Evolutionary conservation across 1,140 invertebrate genomes (phyloP), one percentile per base, ranked within the genome.

Genomic region (Tetramorium simillimum): DNA sequence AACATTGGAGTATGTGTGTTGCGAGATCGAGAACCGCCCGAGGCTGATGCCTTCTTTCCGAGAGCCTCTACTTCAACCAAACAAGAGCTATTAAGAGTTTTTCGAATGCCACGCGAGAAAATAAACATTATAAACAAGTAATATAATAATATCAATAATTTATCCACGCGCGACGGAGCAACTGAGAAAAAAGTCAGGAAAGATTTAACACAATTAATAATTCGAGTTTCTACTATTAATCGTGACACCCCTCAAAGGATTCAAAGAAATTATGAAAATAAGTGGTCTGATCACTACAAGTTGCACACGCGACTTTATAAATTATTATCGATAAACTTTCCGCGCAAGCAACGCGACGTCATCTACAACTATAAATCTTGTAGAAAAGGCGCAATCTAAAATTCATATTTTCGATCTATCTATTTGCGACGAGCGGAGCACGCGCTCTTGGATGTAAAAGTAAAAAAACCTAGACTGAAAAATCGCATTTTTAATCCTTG

Each of bases 301-400:
- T 82, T 82, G 80, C 67, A 82, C 40, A 46, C 51, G 46, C 51
- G 33, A 81, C 40, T 73, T 18, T 7, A 82, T 73, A 40, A 60
- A 72, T 82, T 82, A 82, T 72, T 72, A 60, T 82, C 18, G 67
- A 73, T 46, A 73, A 82, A 24, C 51, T 82, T 21, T 21, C 67
- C 18, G 37, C 40, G 65, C 37, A 51, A 53, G 51, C 14, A 16
- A 24, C 14, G 28, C 21, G 43, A 80, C 28, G 67, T 82, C 80
- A 60, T 58, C 40, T 43, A 24, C 24, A 51, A 58, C 40, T 82
- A 82, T 82, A 82, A 82, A 82, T 82, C 80, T 82, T 21, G 14
- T 43, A 33, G 40, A 73, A 67, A 46, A 73, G 40, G 24, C 37
- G 18, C 6, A 24, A 82, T 82, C 14, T 60, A 82, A 82, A 82